These are phyloP conservation scores for Drosophila bocki DNA, from an alignment of 1,140 invertebrate species.

Conservation along the genomic window DNA sequence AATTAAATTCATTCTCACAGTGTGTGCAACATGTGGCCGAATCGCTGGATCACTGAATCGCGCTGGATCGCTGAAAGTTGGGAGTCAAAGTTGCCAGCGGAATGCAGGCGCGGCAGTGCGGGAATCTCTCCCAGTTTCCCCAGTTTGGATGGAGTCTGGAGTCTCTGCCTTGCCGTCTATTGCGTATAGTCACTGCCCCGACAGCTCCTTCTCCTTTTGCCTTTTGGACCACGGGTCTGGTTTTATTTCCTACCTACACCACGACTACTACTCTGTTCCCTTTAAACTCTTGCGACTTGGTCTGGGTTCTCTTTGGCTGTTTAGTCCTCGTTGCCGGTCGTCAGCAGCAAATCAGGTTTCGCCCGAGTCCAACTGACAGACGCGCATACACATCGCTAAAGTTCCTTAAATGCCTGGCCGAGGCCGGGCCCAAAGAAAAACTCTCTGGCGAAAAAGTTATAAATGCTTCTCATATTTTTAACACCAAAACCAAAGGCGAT, in stretches of 20 bases:
- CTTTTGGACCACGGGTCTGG: conserved; percentile 17
- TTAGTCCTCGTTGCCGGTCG: conserved; percentile 48
- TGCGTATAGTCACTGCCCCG: conserved; percentile 32
- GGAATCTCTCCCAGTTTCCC: conserved; percentile 20
- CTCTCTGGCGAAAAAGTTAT: conserved; percentile 51
- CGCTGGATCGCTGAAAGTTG: conserved; percentile 32
- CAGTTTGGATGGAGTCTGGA: conserved; percentile 2
- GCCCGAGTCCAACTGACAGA: conserved; percentile 54
- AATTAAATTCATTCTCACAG: conserved; percentile 84
- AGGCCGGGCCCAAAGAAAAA: conserved; percentile 16
- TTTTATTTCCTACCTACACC: conserved; percentile 60
- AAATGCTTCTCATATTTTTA: conserved; percentile 76
- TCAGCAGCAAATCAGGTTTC: conserved; percentile 70
- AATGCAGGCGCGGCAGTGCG: conserved; percentile 54
- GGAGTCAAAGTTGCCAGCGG: conserved; percentile 34
- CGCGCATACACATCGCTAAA: conserved; percentile 68
- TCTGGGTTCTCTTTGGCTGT: conserved; percentile 17
- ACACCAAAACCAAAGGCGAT: conserved; percentile 57
- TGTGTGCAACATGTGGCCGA: conserved; percentile 79
- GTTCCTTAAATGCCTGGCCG: conserved; percentile 70
- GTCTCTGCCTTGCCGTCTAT: conserved; percentile 47
- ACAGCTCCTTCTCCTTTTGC: conserved; percentile 14
- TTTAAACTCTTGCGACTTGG: conserved; percentile 72
- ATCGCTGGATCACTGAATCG: conserved; percentile 21
- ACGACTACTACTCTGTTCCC: conserved; percentile 37